Conservation (phyloP, 2,113 vertebrate species). For the Cromileptes altivelis region DNA sequence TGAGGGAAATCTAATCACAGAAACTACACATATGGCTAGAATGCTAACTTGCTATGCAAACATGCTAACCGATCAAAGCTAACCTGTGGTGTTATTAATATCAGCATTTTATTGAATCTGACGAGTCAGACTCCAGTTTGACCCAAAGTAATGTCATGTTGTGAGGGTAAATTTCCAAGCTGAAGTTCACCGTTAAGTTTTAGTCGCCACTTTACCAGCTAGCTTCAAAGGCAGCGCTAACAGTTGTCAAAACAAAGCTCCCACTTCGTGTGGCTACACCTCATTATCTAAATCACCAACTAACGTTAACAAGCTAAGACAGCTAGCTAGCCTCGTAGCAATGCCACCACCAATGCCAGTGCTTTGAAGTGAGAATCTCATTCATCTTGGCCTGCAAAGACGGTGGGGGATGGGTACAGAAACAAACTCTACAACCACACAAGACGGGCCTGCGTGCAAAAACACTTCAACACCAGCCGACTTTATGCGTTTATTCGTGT, state of each 20-base stretch:
- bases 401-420: slow-evolving; percentile 83
- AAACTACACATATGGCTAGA: not conserved
- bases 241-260: slow-evolving; percentile 38
- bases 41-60: not conserved
- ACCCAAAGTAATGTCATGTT: not conserved
- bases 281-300: slow-evolving; percentile 33
- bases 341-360: slow-evolving; percentile 74
- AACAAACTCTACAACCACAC: slow-evolving; percentile 84
- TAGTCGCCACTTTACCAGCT: slow-evolving; percentile 7
- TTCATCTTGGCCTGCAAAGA: slow-evolving; percentile 84
- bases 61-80: not conserved
- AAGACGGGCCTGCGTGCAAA: slow-evolving; percentile 77
- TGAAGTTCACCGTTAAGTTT: slow-evolving; percentile 58
- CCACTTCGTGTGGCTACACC: not conserved
- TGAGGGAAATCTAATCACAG: not conserved
- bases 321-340: slow-evolving; percentile 69
- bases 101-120: no score
- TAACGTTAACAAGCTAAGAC: slow-evolving; percentile 50
- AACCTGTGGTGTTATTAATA: not conserved
- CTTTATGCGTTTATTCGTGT: not conserved
- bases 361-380: slow-evolving; percentile 86
- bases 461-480: slow-evolving; percentile 44
- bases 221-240: slow-evolving; percentile 22
- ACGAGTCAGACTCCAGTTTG: no score
- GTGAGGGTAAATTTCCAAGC: not conserved